Base-by-base conservation (phyloP, 1,140 invertebrate genomes). In the Aleiodes sp. region DNA sequence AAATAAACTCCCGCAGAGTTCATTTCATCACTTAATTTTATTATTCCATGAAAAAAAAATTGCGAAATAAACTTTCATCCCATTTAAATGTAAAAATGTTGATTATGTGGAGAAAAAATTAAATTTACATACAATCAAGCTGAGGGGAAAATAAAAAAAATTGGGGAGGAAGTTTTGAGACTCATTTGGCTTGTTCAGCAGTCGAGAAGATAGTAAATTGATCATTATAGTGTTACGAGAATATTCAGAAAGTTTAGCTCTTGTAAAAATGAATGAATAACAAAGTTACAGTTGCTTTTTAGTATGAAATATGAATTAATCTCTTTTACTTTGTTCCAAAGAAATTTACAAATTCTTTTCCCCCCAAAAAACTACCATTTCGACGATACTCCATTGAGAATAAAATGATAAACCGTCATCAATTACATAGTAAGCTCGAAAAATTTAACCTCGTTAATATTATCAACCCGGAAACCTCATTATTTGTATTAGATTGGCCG, bases 51-150 rank as follows among this genome's bases (percentile, higher is more conserved):
- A n/a, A n/a, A n/a, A n/a, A n/a, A n/a, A n/a, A n/a, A n/a, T 52
- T 35, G 31, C 31, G 10, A 35, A 52, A 52, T 16, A 52, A 52
- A 52, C 46, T 4, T 6, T 9, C 19, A 24, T 8, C 46, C 21
- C 46, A 52, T 52, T 52, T 52, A 21, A 52, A 52, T 52, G 21
- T 21, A 24, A 52, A 52, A 52, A 24, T 21, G n/a, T 52, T 52
- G 7, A 52, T 52, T 52, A 52, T 24, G 1, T 2, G 10, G 12
- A 24, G 26, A 26, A 52, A 21, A 52, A 52, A 3, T 8, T 6
- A 52, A 52, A 19, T 26, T 52, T 9, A 4, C 16, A 21, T 52
- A 24, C 21, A 52, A 52, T 24, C 46, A 52, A 52, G 26, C 21
- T 24, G 46, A 21, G 12, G 21, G 10, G 21, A 4, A 52, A 52